A percentile compares a stretch with the other conserved stretches of the same genome.
Evolutionary conservation across 2,888 invertebrate genomes (phyloP).

Genomic region (Gasteruption jaculator): DNA sequence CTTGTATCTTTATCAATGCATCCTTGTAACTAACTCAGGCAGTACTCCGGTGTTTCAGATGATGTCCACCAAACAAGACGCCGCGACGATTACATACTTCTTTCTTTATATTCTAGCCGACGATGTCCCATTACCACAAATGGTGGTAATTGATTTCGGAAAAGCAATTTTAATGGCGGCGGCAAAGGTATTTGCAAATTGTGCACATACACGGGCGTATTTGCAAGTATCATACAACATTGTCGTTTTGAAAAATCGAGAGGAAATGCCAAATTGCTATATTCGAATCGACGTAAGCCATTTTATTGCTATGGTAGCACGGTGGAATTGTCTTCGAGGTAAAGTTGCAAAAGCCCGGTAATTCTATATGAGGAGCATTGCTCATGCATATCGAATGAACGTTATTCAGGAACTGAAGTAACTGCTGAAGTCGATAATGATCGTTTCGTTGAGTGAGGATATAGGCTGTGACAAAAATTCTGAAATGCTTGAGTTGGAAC

Average conservation of each 20-base stretch:
- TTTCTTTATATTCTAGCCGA: conserved; percentile 14
- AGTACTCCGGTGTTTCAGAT: conserved; percentile 25
- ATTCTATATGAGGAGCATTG: conserved; percentile 19
- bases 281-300: conserved; percentile 22
- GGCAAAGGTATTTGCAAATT: conserved; percentile 17
- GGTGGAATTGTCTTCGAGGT: conserved; percentile 20
- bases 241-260: background rate
- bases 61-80: conserved; percentile 20
- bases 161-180: conserved; percentile 19
- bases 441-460: conserved; percentile 19
- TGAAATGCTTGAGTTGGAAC: conserved; percentile 10
- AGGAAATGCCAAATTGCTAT: conserved; percentile 15
- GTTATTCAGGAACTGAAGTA: conserved; percentile 12
- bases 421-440: conserved; percentile 16
- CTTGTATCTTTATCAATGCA: conserved; percentile 25
- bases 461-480: conserved; percentile 15
- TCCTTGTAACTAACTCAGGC: conserved; percentile 11
- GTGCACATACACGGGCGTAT: too few species aligned
- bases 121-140: conserved; percentile 13
- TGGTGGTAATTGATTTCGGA: conserved; percentile 22
- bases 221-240: too few species aligned
- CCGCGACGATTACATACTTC: conserved; percentile 19
- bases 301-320: conserved; percentile 20
- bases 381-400: conserved; percentile 18
- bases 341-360: conserved; percentile 16